phyloP scores from a whole-genome alignment of 2,888 invertebrate species.

The Lithophane ornitopus region DNA sequence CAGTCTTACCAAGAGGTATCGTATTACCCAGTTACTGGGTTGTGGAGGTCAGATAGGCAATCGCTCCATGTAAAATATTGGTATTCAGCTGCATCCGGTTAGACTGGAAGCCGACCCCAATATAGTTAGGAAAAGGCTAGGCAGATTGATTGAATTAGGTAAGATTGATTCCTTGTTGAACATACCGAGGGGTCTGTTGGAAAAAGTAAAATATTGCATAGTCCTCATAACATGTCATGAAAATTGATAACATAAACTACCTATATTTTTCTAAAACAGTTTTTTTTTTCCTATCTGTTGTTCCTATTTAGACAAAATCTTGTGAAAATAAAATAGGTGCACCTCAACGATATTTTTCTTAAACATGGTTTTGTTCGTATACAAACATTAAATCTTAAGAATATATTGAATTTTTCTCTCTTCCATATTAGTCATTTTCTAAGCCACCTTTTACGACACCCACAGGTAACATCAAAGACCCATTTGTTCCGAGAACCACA shows the following conservation, averaged over 20 bases:
- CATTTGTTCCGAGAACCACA: conserved; percentile 29
- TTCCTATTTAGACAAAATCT: too few species aligned
- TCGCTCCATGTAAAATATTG: too few species aligned
- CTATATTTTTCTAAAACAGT: background rate
- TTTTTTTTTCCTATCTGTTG: background rate
- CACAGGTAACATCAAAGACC: conserved; percentile 19
- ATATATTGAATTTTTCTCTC: background rate
- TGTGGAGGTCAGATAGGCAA: too few species aligned
- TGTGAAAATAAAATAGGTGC: background rate
- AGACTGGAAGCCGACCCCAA: too few species aligned
- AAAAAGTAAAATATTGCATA: background rate
- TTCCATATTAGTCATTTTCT: background rate
- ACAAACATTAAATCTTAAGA: background rate
- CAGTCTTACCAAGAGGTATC: too few species aligned
- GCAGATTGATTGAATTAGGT: too few species aligned
- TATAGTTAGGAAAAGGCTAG: too few species aligned
- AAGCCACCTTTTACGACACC: background rate
- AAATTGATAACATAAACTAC: background rate
- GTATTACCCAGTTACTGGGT: too few species aligned
- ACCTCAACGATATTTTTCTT: background rate
- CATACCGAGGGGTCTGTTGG: background rate
- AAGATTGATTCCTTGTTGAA: background rate
- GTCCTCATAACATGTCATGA: background rate
- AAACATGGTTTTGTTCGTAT: background rate
- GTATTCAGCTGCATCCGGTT: too few species aligned